These are phyloP conservation scores for Punctoribates punctum DNA, from an alignment of 2,888 invertebrate genomes.

Conservation along the genomic window DNA sequence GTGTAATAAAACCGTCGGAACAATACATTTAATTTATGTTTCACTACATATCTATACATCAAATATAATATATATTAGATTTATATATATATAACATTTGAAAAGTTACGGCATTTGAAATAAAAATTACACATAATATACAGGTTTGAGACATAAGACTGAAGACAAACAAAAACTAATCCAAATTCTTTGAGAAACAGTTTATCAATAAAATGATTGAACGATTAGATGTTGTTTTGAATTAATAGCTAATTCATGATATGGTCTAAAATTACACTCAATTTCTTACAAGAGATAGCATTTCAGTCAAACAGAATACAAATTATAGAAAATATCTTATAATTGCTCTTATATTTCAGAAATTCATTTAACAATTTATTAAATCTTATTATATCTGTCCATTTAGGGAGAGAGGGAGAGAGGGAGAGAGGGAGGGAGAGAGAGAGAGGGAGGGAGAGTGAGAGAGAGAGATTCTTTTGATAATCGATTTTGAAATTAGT, in stretches of 20 bases:
- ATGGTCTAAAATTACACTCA: not conserved
- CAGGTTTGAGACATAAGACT: not conserved
- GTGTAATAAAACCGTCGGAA: too few relatives aligned
- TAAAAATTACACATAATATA: conserved; percentile 1
- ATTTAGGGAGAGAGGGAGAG: not conserved
- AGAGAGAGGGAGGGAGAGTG: not conserved
- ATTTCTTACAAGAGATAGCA: not conserved
- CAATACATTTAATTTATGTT: too few relatives aligned
- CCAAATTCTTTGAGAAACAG: not conserved
- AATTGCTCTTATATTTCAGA: too few relatives aligned
- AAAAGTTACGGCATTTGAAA: too few relatives aligned
- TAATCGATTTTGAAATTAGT: too few relatives aligned
- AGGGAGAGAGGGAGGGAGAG: not conserved
- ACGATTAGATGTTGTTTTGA: not conserved
- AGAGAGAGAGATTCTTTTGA: not conserved
- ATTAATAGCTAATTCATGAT: conserved; percentile 15
- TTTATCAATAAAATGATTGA: not conserved
- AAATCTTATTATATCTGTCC: too few relatives aligned
- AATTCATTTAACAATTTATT: too few relatives aligned
- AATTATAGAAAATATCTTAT: too few relatives aligned
- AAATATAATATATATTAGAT: too few relatives aligned
- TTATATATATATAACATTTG: too few relatives aligned
- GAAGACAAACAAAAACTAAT: not conserved
- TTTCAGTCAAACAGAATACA: not conserved
- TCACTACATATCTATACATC: too few relatives aligned